A percentile compares a stretch with the other conserved stretches of the same genome.
phyloP scores from a whole-genome alignment of 2,797 vertebrate species.

The Anguilla obscura region DNA sequence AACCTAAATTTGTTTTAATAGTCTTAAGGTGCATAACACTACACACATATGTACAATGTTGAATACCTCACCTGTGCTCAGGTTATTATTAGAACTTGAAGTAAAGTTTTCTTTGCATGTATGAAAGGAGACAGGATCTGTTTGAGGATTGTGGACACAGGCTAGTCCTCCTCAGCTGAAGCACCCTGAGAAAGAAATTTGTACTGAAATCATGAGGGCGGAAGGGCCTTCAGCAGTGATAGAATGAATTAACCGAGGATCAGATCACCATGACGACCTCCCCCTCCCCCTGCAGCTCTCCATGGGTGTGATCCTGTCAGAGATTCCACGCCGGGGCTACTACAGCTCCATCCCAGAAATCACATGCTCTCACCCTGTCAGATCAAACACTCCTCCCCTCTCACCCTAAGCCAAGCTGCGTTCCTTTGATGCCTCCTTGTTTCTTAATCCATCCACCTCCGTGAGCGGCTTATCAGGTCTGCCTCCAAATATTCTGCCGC shows the following conservation, averaged over 20 bases:
- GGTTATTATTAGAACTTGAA: not conserved
- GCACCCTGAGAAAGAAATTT: not conserved
- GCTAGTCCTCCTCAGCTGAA: not conserved
- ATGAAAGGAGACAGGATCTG: not conserved
- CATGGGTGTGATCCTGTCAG: conserved; percentile 39
- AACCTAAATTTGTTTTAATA: not conserved
- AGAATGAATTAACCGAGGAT: conserved; percentile 34
- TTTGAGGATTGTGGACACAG: not conserved
- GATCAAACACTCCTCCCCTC: conserved; percentile 36
- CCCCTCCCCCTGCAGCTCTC: conserved; percentile 25
- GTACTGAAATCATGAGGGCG: not conserved
- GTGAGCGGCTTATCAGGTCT: conserved; percentile 38
- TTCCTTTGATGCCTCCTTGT: conserved; percentile 39
- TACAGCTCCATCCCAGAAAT: conserved; percentile 33
- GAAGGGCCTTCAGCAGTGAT: not conserved
- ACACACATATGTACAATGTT: no score
- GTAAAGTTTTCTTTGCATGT: not conserved
- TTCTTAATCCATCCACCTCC: conserved; percentile 26
- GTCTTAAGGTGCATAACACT: no score
- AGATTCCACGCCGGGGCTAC: conserved; percentile 22
- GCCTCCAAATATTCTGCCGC: conserved; percentile 6
- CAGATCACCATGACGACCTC: conserved; percentile 37
- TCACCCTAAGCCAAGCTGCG: conserved; percentile 25
- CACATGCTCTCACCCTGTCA: conserved; percentile 36
- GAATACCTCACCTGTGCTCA: not conserved